These are phyloP conservation scores for Mastigias papua DNA, from an alignment of 30 jellyfish, hydroid and myxozoan genomes.

Conservation along the genomic window DNA sequence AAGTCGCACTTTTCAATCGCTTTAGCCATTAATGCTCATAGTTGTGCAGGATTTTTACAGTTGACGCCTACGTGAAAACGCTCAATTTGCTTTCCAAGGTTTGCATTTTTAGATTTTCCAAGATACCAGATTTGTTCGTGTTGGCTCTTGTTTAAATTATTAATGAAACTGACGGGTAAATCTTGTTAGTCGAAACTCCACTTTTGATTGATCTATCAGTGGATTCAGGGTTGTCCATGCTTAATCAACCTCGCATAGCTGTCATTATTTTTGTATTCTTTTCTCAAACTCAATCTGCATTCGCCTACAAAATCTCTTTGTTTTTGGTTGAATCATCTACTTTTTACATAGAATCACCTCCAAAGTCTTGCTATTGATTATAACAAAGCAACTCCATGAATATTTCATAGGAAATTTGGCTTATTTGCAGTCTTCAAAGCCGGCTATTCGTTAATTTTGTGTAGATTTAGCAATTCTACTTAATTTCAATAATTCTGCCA, in stretches of 20 bases:
- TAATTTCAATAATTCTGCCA: not conserved
- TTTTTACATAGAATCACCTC: slow-evolving; percentile 1
- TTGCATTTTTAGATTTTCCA: not conserved
- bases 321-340: not conserved
- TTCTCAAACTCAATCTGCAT: not conserved
- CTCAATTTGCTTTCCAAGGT: not conserved
- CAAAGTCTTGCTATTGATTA: slow-evolving; percentile 2
- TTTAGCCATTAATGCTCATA: not conserved
- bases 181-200: not conserved
- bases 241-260: not conserved
- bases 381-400: not conserved
- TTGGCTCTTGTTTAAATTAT: not conserved
- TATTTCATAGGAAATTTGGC: slow-evolving; percentile 7
- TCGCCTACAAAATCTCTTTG: slow-evolving; percentile 7
- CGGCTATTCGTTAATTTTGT: slow-evolving; percentile 13
- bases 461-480: slow-evolving; percentile 8
- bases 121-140: not conserved
- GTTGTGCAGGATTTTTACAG: not conserved
- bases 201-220: slow-evolving; percentile 1
- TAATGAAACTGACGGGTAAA: slow-evolving; percentile 5
- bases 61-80: slow-evolving; percentile 4
- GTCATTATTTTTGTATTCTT: not conserved
- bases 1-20: not conserved
- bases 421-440: not conserved
- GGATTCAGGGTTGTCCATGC: not conserved